Percentiles rank a stretch among this genome's conserved stretches.
phyloP scores from a whole-genome alignment of 2,797 vertebrate genomes.

The Babyrousa celebensis region DNA sequence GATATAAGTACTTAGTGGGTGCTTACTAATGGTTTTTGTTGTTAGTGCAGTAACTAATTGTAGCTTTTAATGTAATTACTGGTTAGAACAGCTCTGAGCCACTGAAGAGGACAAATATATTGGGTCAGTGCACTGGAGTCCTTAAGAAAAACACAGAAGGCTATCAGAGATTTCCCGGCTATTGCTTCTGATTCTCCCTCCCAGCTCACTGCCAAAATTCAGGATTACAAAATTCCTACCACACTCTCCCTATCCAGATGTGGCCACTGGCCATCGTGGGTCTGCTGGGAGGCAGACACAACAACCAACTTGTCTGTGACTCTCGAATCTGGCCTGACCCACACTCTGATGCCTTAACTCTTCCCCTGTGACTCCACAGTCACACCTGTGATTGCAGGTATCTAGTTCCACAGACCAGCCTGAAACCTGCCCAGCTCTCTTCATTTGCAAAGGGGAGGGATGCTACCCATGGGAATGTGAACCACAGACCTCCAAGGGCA shows the following conservation, averaged over 20 bases:
- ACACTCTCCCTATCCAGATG: background rate
- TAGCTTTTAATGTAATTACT: slow-evolving; percentile 61
- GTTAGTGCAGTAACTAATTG: slow-evolving; percentile 36
- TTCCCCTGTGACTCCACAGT: background rate
- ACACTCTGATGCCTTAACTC: background rate
- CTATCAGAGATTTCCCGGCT: background rate
- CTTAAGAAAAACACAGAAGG: background rate
- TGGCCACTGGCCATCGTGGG: background rate
- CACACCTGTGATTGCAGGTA: background rate
- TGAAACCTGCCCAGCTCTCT: background rate
- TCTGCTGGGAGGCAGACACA: background rate
- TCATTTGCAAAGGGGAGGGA: background rate
- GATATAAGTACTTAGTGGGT: background rate
- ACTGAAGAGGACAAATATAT: background rate
- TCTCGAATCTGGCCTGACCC: background rate
- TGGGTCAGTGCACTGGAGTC: background rate
- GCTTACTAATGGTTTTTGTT: slow-evolving; percentile 65
- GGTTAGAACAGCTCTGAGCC: slow-evolving; percentile 48
- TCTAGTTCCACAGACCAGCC: background rate
- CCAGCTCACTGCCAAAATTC: background rate
- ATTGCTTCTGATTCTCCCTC: slow-evolving; percentile 25
- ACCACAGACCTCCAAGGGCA: background rate
- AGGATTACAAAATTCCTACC: background rate
- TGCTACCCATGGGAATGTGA: background rate
- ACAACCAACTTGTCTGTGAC: background rate